Evolutionary conservation across 2,888 invertebrate species (phyloP), one percentile per base, ranked within the genome.

Genomic region (Caenorhabditis doughertyi): DNA sequence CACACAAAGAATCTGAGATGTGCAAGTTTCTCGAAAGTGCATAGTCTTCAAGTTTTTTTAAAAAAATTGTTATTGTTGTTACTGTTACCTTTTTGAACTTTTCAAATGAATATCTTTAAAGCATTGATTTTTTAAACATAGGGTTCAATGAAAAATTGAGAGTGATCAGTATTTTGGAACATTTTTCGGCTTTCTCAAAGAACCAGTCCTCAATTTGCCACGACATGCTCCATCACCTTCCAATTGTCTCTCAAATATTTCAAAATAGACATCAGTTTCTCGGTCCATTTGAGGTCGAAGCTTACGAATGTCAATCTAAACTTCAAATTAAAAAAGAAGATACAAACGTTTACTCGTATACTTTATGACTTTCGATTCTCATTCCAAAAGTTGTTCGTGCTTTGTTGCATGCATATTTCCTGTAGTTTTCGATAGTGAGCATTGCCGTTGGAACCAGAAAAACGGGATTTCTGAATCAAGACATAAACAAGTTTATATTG

Each of bases 1-100:
- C 81, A 11, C 87, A 88, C 79, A 89, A 90, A 65, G 81, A 84
- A 23, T 85, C 85, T 3, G 82, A 79, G 18, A 83, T 83, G 82
- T 70, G 68, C 51, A 82, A 82, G 35, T 82, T 82, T 39, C 47
- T 82, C 18, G 82, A 82, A 18, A 32, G 53, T 13, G 39, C 47
- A 1, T 82, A 25, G 77, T 47, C 39, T 8, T 29, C 49, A 3
- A 1, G 29, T n/a, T 64, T 32, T 18, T 58, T 49, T 39, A n/a
- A n/a, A n/a, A n/a, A n/a, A n/a, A 49, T 65, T 71, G 76, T 71
- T 67, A 49, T 53, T 56, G 58, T 80, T 81, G 35, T 53, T 80
- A 29, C 35, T 77, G 60, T 77, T 81, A 51, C 51, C n/a, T 72
- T 65, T 71, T 74, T 23, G 32, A 18, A 9, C 3, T 16, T 49